Conservation (phyloP, 2,888 invertebrate species). For the Exocentrus adspersus region DNA sequence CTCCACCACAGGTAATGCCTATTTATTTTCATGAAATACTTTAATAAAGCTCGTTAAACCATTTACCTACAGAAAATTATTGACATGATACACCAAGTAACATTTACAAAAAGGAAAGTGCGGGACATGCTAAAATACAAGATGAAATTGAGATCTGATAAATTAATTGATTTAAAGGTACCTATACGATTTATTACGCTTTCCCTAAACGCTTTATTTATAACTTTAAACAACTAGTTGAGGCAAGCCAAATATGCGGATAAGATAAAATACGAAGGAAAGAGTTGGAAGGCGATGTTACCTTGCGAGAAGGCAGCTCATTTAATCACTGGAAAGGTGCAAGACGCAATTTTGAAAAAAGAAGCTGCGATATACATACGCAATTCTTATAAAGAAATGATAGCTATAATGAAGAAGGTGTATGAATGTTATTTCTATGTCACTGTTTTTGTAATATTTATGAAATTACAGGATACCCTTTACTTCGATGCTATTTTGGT, state of each 20-base stretch:
- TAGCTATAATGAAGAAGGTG: slow-evolving; percentile 73
- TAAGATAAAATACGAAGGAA: slow-evolving; percentile 65
- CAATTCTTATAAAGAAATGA: slow-evolving; percentile 70
- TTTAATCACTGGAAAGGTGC: slow-evolving; percentile 71
- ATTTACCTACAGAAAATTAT: slow-evolving; percentile 69
- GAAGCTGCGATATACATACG: slow-evolving; percentile 73
- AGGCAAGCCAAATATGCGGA: slow-evolving; percentile 68
- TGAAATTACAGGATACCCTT: slow-evolving; percentile 67
- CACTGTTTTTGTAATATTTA: neutral
- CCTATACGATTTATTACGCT: neutral
- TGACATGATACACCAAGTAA: slow-evolving; percentile 71
- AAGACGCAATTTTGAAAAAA: slow-evolving; percentile 71
- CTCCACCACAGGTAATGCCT: slow-evolving; percentile 59
- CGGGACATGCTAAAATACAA: slow-evolving; percentile 70
- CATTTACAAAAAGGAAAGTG: slow-evolving; percentile 71
- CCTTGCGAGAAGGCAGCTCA: slow-evolving; percentile 68
- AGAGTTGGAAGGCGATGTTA: slow-evolving; percentile 46
- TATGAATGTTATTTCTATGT: no score
- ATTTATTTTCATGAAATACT: no score
- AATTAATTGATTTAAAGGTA: slow-evolving; percentile 70
- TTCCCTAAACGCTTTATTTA: neutral
- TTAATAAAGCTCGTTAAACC: no score
- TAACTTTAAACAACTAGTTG: slow-evolving; percentile 58
- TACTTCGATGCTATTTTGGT: slow-evolving; percentile 73
- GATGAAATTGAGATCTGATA: slow-evolving; percentile 70